phyloP scores from a whole-genome alignment of 2,888 invertebrate species.

The Amblyjoppa proteus region DNA sequence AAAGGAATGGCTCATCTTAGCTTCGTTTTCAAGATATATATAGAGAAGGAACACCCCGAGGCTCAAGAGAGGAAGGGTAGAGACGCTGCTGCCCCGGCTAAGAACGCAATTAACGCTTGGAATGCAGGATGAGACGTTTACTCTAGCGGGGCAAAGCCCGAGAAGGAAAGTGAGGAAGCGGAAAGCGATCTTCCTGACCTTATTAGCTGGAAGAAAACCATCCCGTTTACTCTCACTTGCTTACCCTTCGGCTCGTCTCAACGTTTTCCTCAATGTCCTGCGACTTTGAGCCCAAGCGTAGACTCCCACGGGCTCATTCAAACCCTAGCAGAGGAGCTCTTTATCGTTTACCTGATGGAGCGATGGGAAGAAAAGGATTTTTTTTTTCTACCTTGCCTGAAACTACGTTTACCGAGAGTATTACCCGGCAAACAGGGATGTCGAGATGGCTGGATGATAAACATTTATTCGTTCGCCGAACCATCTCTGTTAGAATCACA shows the following conservation, averaged over 20 bases:
- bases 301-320: neutral
- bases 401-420: constrained; percentile 64
- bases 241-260: constrained; percentile 20
- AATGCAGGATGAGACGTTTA: constrained; percentile 65
- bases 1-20: constrained; percentile 22
- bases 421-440: constrained; percentile 67
- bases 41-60: constrained; percentile 29
- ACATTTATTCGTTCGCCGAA: neutral
- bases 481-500: neutral
- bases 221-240: constrained; percentile 51
- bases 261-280: constrained; percentile 28
- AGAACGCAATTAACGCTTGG: constrained; percentile 70
- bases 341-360: neutral
- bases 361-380: constrained; percentile 35
- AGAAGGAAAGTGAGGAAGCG: constrained; percentile 44
- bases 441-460: neutral
- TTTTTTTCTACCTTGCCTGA: constrained; percentile 64
- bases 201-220: constrained; percentile 65
- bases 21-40: constrained; percentile 13
- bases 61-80: constrained; percentile 24
- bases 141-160: constrained; percentile 39
- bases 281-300: constrained; percentile 22
- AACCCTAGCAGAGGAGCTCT: constrained; percentile 2
- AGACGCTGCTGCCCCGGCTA: constrained; percentile 51
- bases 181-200: constrained; percentile 63